Conservation (phyloP, 92 coral and sea anemone species). For the Bergia puertoricense region DNA sequence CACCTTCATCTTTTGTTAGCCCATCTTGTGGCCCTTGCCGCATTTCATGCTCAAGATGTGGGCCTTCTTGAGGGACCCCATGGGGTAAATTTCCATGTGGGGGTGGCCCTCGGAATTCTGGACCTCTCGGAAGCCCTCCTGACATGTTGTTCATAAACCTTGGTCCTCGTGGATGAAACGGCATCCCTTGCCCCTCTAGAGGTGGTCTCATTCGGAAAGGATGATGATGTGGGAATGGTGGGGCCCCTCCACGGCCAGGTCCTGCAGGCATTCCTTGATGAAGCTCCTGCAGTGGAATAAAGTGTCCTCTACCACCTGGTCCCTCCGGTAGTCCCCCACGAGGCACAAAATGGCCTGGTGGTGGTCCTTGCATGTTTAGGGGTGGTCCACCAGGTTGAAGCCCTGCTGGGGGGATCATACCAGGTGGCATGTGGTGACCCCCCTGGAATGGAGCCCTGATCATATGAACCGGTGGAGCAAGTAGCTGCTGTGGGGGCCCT, state of each 20-base stretch:
- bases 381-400: slow-evolving; percentile 64
- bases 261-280: slow-evolving; percentile 43
- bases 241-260: slow-evolving; percentile 53
- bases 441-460: slow-evolving; percentile 85
- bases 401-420: slow-evolving; percentile 58
- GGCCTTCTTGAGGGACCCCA: slow-evolving; percentile 9
- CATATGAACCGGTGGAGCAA: slow-evolving; percentile 82
- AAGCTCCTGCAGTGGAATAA: slow-evolving; percentile 43
- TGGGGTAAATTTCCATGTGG: slow-evolving; percentile 25
- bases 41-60: slow-evolving; percentile 14
- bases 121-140: slow-evolving; percentile 41
- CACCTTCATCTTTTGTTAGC: slow-evolving; percentile 8
- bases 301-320: slow-evolving; percentile 51
- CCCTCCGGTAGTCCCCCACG: slow-evolving; percentile 18
- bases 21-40: slow-evolving; percentile 39
- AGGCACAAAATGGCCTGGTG: slow-evolving; percentile 34
- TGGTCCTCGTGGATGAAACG: slow-evolving; percentile 66
- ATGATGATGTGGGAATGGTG: slow-evolving; percentile 58
- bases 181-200: slow-evolving; percentile 46
- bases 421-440: slow-evolving; percentile 58
- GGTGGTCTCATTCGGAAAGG: slow-evolving; percentile 53
- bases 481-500: slow-evolving; percentile 55
- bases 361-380: slow-evolving; percentile 16
- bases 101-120: slow-evolving; percentile 38
- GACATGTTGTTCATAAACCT: slow-evolving; percentile 33